Evolutionary conservation across 35 echinoderm and acorn worm species (phyloP).

Genomic region (Apostichopus californicus): DNA sequence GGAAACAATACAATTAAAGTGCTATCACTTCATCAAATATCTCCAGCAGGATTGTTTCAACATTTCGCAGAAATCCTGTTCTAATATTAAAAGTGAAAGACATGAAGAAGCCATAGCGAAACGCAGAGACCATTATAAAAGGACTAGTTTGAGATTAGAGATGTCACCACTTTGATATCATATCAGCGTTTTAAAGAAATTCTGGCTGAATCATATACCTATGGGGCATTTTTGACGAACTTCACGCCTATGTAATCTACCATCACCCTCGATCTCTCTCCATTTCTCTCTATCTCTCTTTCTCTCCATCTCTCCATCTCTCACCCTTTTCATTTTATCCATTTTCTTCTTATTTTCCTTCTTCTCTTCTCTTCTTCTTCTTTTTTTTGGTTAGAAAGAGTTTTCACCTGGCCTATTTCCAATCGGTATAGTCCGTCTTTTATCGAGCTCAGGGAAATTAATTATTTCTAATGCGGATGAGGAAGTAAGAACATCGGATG

Average conservation of each 20-base stretch:
- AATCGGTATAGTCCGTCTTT: not conserved
- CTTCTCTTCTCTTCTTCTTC: not conserved
- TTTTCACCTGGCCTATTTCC: conserved; percentile 11
- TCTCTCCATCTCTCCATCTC: not conserved
- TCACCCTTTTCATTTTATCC: not conserved
- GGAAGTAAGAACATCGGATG: not conserved
- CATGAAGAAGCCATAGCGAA: too few species aligned
- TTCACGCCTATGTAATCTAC: too few species aligned
- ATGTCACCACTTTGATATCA: not conserved
- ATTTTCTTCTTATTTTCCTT: not conserved
- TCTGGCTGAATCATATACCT: not conserved
- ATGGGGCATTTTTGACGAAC: not conserved
- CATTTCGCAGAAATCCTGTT: too few species aligned
- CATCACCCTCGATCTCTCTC: not conserved
- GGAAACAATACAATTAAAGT: too few species aligned
- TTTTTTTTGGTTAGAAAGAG: not conserved
- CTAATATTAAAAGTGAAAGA: too few species aligned
- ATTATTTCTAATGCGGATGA: conserved; percentile 9
- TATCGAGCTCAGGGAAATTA: not conserved
- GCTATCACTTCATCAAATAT: too few species aligned
- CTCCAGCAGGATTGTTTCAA: too few species aligned
- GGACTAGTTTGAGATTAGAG: not conserved
- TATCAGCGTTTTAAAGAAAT: not conserved
- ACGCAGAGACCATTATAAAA: too few species aligned
- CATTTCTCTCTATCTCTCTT: not conserved